These are phyloP conservation scores for Phoebastria nigripes DNA, from an alignment of 2,797 vertebrate genomes.

Conservation along the genomic window DNA sequence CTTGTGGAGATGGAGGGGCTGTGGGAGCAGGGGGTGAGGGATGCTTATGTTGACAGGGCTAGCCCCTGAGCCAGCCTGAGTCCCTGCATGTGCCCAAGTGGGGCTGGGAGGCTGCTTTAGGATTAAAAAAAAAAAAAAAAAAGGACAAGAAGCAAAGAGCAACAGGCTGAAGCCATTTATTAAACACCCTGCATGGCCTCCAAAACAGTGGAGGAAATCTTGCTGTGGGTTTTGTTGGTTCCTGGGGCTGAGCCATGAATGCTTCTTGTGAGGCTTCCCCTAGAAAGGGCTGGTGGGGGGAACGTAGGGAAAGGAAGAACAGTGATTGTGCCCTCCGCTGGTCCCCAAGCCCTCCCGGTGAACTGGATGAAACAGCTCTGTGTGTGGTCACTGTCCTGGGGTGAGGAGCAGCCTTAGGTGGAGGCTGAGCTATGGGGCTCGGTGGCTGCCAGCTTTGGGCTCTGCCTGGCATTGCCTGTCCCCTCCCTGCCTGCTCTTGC, in stretches of 20 bases:
- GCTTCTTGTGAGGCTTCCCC: not conserved
- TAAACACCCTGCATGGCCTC: fast-evolving
- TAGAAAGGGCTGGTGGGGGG: fast-evolving
- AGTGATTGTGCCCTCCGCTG: fast-evolving
- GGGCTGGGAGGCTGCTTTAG: not conserved
- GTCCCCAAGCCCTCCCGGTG: fast-evolving
- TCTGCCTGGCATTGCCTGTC: fast-evolving
- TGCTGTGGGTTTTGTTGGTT: not conserved
- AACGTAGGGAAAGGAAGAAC: fast-evolving
- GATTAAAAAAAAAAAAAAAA: not conserved
- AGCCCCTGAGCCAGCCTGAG: too few species aligned
- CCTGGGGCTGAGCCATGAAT: fast-evolving
- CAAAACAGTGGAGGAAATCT: fast-evolving
- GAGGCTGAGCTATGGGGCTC: not conserved
- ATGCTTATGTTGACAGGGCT: not conserved
- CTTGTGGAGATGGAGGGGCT: not conserved
- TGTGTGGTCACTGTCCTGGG: not conserved
- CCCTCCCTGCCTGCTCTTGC: not conserved
- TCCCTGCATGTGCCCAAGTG: fast-evolving
- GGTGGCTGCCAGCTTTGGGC: not conserved
- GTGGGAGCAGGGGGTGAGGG: too few species aligned
- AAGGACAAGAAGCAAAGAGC: not conserved
- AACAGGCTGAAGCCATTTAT: not conserved
- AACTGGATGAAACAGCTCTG: too few species aligned
- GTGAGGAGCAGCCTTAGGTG: not conserved